Evolutionary conservation across 2,113 vertebrate species (phyloP), one percentile per base, ranked within the genome.

Genomic region (Oreochromis spilurus): DNA sequence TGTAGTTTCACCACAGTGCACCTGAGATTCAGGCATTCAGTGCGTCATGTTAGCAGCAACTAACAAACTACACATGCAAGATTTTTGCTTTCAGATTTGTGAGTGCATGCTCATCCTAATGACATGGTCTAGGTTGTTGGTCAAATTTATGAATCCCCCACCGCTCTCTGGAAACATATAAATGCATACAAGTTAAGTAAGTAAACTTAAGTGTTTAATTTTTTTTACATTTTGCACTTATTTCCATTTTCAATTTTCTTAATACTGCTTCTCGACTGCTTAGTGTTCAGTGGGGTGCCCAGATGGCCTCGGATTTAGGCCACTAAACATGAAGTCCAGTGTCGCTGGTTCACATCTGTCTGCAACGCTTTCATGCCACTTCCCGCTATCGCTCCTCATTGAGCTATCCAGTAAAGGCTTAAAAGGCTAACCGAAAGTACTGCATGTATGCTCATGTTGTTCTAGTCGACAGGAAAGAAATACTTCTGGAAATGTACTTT

Each of bases 401-500:
- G 16, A 5, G 16, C 26, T 7, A 43, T 55, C 13, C 29, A 82
- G 62, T 72, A 12, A 83, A 52, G 13, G 10, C 11, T 48, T 34
- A 19, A 21, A 48, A 58, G 16, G 8, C 16, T 26, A 36, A 48
- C 7, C 2, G 5, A 21, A 9, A 89, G 19, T 53, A 53, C 45
- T 40, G 34, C 79, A 87, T 75, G 10, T 31, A 38, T 14, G 16
- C 45, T 54, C 72, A 12, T 50, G 85, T 88, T 90, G 79, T 83
- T 88, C 80, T 82, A 82, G 26, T 40, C 24, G 67, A 84, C 24
- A 75, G 83, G 38, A 53, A 84, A 52, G 60, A 86, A 88, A 88
- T 52, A 70, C 19, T 62, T 78, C 36, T 53, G 72, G 45, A 88
- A 81, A 81, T 85, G 57, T 86, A 79, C 86, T 92, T 88, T 89